These are phyloP conservation scores for Setophaga petechia DNA, from an alignment of 2,113 vertebrate genomes.

Conservation along the genomic window DNA sequence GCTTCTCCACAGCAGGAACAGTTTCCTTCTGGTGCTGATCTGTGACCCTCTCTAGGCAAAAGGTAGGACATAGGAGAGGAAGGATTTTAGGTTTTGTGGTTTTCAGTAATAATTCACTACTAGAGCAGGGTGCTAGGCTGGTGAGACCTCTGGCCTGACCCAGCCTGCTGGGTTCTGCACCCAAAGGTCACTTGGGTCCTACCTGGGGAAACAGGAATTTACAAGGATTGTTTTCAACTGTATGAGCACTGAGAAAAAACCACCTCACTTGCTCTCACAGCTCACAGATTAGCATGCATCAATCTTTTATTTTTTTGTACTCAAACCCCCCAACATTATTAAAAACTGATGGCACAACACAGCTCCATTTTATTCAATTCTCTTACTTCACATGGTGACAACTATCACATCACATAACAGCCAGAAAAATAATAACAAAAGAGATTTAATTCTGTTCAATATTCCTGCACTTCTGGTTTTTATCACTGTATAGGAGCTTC, in stretches of 20 bases:
- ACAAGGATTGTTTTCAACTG: background rate
- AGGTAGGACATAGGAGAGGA: background rate
- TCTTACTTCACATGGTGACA: background rate
- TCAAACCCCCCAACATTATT: background rate
- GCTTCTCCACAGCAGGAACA: background rate
- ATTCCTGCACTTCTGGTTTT: background rate
- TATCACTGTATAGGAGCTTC: background rate
- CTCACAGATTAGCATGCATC: background rate
- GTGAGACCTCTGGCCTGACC: background rate
- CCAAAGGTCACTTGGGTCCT: background rate
- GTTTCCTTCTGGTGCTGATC: background rate
- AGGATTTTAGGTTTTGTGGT: background rate
- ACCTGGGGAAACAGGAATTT: background rate
- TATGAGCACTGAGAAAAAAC: conserved; percentile 25
- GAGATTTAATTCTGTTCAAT: background rate
- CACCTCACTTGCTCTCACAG: conserved; percentile 2
- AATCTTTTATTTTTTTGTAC: background rate
- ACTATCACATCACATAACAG: background rate
- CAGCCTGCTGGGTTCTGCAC: background rate
- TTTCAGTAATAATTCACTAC: background rate
- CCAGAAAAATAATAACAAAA: background rate
- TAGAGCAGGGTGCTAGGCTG: background rate
- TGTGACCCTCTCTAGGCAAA: background rate
- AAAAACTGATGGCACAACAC: conserved; percentile 5
- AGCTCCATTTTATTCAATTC: background rate